These are phyloP conservation scores for Zophobas atratus DNA, from an alignment of 1,140 invertebrate genomes.

Conservation along the genomic window DNA sequence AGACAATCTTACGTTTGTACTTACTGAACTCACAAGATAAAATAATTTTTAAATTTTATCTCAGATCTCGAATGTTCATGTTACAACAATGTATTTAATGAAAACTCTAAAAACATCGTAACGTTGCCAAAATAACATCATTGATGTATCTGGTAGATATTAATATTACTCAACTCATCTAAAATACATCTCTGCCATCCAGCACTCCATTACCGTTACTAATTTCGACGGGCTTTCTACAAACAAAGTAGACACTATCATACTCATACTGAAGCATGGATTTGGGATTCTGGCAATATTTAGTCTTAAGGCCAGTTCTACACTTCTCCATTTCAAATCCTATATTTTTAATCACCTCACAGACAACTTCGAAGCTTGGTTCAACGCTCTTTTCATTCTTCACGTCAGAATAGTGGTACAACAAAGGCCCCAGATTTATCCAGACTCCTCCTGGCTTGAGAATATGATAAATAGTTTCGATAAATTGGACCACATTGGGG, in stretches of 20 bases:
- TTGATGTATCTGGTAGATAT: constrained; percentile 22
- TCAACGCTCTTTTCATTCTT: constrained; percentile 94
- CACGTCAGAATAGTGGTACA: constrained; percentile 94
- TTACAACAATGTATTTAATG: background rate
- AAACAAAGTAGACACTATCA: constrained; percentile 92
- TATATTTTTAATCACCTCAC: constrained; percentile 85
- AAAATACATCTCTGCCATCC: constrained; percentile 16
- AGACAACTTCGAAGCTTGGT: constrained; percentile 90
- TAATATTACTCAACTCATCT: constrained; percentile 33
- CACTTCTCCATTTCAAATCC: constrained; percentile 91
- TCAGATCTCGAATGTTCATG: constrained; percentile 19
- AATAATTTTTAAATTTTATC: constrained; percentile 1
- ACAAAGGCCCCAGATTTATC: constrained; percentile 93
- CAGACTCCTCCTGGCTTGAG: constrained; percentile 90
- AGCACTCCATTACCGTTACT: constrained; percentile 32
- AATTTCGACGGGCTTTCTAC: constrained; percentile 76
- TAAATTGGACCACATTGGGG: constrained; percentile 95
- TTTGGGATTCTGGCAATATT: constrained; percentile 92
- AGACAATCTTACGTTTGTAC: constrained; percentile 1
- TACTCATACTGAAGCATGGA: constrained; percentile 96
- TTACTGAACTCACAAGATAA: background rate
- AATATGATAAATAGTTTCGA: constrained; percentile 95
- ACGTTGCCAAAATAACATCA: constrained; percentile 25
- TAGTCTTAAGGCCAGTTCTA: constrained; percentile 80
- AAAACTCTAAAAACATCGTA: constrained; percentile 13